phyloP scores from a whole-genome alignment of 2,888 invertebrate species.

The Iphiclides podalirius region DNA sequence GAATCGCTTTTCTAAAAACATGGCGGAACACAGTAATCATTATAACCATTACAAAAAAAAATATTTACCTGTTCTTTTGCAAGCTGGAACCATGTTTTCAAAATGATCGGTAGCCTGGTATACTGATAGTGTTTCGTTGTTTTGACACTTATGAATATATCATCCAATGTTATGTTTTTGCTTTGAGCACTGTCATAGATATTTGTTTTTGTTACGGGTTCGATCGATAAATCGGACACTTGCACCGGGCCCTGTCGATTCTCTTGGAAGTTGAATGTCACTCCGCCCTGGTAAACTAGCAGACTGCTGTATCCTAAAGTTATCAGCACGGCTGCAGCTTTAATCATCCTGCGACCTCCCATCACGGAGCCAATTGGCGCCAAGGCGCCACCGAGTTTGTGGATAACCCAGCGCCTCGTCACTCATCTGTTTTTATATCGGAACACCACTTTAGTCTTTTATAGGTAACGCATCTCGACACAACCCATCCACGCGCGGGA shows the following conservation, averaged over 20 bases:
- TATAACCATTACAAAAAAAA: slow-evolving; percentile 7
- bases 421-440: slow-evolving; percentile 74
- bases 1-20: too few relatives aligned
- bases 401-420: slow-evolving; percentile 55
- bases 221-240: slow-evolving; percentile 67
- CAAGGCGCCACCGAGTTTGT: slow-evolving; percentile 56
- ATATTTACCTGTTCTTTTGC: slow-evolving; percentile 91
- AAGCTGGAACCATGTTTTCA: slow-evolving; percentile 97
- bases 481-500: slow-evolving; percentile 47
- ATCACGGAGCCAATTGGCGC: slow-evolving; percentile 65
- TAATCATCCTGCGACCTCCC: slow-evolving; percentile 71
- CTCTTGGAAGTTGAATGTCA: slow-evolving; percentile 73
- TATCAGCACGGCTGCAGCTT: slow-evolving; percentile 73
- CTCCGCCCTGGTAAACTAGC: slow-evolving; percentile 81
- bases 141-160: slow-evolving; percentile 97
- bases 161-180: slow-evolving; percentile 86
- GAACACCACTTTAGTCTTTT: slow-evolving; percentile 52
- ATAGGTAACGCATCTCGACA: slow-evolving; percentile 29
- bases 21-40: too few relatives aligned
- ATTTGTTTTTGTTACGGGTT: slow-evolving; percentile 73
- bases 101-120: slow-evolving; percentile 90
- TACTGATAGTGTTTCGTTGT: slow-evolving; percentile 94
- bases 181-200: slow-evolving; percentile 58
- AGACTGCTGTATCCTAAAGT: slow-evolving; percentile 81
- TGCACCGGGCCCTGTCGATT: slow-evolving; percentile 63